Percentiles rank a stretch among this genome's conserved stretches.
These are phyloP conservation scores for Odontesthes bonariensis DNA, from an alignment of 2,113 vertebrate species.

Conservation along the genomic window DNA sequence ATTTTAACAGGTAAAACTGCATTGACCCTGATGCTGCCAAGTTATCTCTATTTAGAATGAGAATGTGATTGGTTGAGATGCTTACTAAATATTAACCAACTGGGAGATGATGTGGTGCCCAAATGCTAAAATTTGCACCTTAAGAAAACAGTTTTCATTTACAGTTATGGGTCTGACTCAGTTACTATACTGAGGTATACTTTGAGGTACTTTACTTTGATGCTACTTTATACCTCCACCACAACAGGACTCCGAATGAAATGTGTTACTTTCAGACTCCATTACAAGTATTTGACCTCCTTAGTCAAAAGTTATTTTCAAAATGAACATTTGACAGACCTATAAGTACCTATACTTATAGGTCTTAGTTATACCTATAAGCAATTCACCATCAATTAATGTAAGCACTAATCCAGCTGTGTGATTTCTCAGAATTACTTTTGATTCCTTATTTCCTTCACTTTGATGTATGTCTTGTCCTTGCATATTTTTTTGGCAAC, in stretches of 20 bases:
- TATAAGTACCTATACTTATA: too few relatives aligned
- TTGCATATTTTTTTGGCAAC: neutral
- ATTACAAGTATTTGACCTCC: neutral
- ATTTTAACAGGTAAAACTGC: slow-evolving; percentile 45
- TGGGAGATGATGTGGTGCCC: neutral
- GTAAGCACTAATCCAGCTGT: neutral
- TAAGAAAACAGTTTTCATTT: slow-evolving; percentile 1
- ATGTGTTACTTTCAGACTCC: neutral
- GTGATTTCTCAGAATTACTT: neutral
- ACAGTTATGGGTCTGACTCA: neutral
- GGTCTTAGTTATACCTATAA: too few relatives aligned
- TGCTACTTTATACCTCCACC: neutral
- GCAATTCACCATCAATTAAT: neutral
- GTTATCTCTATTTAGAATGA: neutral
- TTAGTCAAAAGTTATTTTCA: neutral
- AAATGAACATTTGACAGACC: neutral
- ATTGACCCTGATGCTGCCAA: slow-evolving; percentile 45
- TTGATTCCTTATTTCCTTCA: too few relatives aligned
- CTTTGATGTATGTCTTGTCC: too few relatives aligned
- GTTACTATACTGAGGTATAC: neutral
- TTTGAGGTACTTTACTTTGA: neutral
- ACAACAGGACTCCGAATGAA: rapidly evolving
- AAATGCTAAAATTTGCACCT: neutral
- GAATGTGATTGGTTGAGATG: slow-evolving; percentile 11
- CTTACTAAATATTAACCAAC: slow-evolving; percentile 25